phyloP scores from a whole-genome alignment of 2,113 vertebrate genomes.

The Hypanus sabinus region DNA sequence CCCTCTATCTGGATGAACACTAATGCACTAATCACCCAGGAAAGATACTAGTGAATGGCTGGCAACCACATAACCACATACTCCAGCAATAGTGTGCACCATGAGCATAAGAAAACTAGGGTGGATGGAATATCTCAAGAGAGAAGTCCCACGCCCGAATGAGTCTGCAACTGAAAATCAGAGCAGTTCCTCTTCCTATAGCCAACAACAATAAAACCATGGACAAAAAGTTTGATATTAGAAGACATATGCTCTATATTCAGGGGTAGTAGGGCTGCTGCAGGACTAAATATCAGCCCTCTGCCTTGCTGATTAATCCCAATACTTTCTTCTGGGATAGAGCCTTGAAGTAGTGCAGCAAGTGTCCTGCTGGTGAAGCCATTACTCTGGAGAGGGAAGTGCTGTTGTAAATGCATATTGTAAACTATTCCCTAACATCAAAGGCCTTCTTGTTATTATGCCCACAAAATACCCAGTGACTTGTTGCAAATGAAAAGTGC shows the following conservation, averaged over 20 bases:
- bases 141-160: neutral
- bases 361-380: neutral
- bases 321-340: neutral
- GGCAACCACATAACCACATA: neutral
- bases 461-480: neutral
- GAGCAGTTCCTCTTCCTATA: neutral
- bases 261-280: neutral
- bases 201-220: neutral
- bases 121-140: neutral
- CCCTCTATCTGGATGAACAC: neutral
- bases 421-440: neutral
- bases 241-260: neutral
- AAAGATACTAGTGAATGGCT: neutral
- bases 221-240: neutral
- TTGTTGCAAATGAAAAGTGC: neutral
- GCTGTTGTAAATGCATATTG: neutral
- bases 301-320: neutral
- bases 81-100: neutral
- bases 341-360: too few species aligned
- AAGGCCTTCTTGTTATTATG: neutral
- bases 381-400: neutral
- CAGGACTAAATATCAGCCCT: neutral
- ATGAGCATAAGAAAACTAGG: neutral
- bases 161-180: neutral
- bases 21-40: neutral